Evolutionary conservation across 2,113 vertebrate species (phyloP).

Genomic region (Hyaena hyaena): DNA sequence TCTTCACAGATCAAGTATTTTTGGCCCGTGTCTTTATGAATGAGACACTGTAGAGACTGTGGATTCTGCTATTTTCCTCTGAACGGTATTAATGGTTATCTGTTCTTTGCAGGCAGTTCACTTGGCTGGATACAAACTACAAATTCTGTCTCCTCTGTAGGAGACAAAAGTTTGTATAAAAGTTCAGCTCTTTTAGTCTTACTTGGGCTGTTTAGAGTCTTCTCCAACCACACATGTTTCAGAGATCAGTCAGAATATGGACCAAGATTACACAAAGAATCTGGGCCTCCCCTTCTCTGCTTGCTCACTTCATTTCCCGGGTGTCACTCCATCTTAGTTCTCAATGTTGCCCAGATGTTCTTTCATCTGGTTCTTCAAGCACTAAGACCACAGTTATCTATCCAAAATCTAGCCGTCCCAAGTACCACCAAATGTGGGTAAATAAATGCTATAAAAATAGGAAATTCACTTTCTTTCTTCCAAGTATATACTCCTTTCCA

Average conservation of each 20-base stretch:
- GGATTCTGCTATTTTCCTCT: background rate
- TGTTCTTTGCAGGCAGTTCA: background rate
- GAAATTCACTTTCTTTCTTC: background rate
- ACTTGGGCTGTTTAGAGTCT: background rate
- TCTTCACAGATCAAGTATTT: background rate
- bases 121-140: background rate
- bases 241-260: background rate
- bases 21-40: background rate
- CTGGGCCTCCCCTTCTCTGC: background rate
- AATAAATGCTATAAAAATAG: background rate
- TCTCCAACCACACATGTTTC: background rate
- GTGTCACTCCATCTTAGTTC: background rate
- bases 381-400: too few species aligned
- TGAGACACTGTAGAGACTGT: background rate
- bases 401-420: background rate
- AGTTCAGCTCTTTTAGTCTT: background rate
- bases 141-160: background rate
- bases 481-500: too few species aligned
- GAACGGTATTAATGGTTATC: background rate
- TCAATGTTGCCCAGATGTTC: too few species aligned
- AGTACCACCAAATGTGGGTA: background rate
- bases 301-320: background rate
- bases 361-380: background rate
- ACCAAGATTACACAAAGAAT: background rate
- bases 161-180: background rate